Base-by-base conservation (phyloP, 2,797 vertebrate species). In the Protosalanx chinensis region DNA sequence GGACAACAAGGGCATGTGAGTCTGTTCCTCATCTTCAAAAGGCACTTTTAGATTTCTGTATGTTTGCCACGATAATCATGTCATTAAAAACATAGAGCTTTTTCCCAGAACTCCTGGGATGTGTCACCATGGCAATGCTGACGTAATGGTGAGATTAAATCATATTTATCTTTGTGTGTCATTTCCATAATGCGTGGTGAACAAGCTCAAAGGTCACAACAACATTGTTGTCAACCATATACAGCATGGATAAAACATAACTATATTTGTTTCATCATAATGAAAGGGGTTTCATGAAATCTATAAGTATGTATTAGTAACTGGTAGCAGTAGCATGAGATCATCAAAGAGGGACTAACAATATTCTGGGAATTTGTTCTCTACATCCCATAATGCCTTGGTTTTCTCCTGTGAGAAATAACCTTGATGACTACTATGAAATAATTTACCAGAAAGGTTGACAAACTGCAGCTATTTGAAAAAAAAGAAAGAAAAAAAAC, bases 401-500 rank as follows among this genome's bases (percentile, higher is more conserved):
- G 64, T 85, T 85, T 87, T 83, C 77, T 82, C 76, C 73, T 56
- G 68, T 76, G 79, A 82, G 78, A 72, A 79, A 41, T 73, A 84
- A 84, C 89, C 90, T 93, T 92, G 88, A 82, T 74, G 79, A 77
- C 71, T 71, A 82, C 89, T 88, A 89, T 91, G 88, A 90, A 91
- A 92, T 91, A 87, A 92, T 92, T 88, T 87, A 91, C 89, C 84
- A 89, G 87, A 77, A 29, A 86, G 83, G 90, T 91, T 88, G 90
- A 90, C 87, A 88, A 88, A 90, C 77, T 64, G 78, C 73, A 81
- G 73, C 81, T 74, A 77, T 67, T 56, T 75, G 64, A 76, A 73
- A 87, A 78, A 87, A 35, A 35, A 35, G n/a, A 35, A 6, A 35
- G 13, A 46, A 1, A 3, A 86, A 16, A 56, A n/a, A 53, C 6